These are phyloP conservation scores for Synergus gifuensis DNA, from an alignment of 2,888 invertebrate species.

Conservation along the genomic window DNA sequence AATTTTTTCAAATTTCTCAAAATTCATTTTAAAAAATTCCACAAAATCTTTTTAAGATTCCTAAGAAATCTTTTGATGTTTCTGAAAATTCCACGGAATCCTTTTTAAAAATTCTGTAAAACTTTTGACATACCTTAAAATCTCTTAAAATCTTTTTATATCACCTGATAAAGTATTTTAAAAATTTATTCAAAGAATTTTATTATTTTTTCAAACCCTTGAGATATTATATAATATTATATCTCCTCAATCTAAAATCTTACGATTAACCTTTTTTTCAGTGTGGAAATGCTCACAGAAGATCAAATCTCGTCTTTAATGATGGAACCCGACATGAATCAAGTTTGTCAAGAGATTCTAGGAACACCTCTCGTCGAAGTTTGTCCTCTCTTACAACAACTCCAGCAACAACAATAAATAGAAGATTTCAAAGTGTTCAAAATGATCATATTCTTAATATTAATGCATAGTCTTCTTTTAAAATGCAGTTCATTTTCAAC, in stretches of 20 bases:
- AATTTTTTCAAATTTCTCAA: no score
- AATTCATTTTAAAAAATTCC: no score
- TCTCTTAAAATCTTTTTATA: no score
- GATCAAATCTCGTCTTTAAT: slow-evolving; percentile 87
- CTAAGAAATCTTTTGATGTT: no score
- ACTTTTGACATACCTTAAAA: no score
- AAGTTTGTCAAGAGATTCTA: slow-evolving; percentile 84
- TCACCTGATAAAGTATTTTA: no score
- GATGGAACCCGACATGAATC: slow-evolving; percentile 85
- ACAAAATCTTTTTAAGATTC: no score
- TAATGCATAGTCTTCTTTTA: slow-evolving; percentile 3
- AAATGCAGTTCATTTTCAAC: slow-evolving; percentile 37
- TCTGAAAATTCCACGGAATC: no score
- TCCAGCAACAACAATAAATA: slow-evolving; percentile 73
- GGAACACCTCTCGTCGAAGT: slow-evolving; percentile 80
- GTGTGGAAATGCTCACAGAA: slow-evolving; percentile 88
- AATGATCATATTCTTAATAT: slow-evolving; percentile 41
- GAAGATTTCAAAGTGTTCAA: slow-evolving; percentile 28
- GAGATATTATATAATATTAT: no score
- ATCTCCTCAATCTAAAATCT: neutral
- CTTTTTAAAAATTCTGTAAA: no score
- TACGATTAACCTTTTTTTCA: slow-evolving; percentile 75
- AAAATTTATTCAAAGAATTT: no score
- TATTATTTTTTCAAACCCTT: neutral
- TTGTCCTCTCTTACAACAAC: slow-evolving; percentile 75